Evolutionary conservation across 2,797 vertebrate genomes (phyloP).

Genomic region (Enteromius afrohamiltoni): DNA sequence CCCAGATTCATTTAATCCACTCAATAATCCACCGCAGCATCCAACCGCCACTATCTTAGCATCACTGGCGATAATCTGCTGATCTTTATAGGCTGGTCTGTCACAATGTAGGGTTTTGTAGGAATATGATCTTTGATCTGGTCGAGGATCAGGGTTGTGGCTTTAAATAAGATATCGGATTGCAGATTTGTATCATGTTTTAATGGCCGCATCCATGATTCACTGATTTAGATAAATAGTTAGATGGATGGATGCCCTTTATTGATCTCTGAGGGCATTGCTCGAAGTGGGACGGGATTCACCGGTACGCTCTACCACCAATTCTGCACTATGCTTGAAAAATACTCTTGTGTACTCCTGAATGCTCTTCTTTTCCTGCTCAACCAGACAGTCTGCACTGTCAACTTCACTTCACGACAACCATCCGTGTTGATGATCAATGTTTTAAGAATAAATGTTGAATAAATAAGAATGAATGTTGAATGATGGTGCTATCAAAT

Average conservation of each 20-base stretch:
- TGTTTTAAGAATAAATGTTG: neutral
- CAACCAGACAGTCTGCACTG: neutral
- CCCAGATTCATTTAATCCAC: conserved; percentile 52
- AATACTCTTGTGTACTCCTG: neutral
- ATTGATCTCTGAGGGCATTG: conserved; percentile 2
- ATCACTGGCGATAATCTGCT: conserved; percentile 46
- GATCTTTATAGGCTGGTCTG: conserved; percentile 32
- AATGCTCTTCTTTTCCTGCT: neutral
- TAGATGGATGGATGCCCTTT: conserved; percentile 20
- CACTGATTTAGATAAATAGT: neutral
- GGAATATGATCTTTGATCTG: conserved; percentile 34
- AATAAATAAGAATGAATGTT: neutral
- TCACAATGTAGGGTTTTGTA: conserved; percentile 34
- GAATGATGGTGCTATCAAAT: neutral
- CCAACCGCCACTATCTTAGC: conserved; percentile 39
- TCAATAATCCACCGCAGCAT: conserved; percentile 48
- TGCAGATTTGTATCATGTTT: conserved; percentile 35
- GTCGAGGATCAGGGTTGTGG: conserved; percentile 26
- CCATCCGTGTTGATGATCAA: neutral
- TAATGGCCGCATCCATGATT: conserved; percentile 26
- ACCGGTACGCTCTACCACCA: neutral
- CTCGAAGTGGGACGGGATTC: neutral
- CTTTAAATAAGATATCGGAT: conserved; percentile 34
- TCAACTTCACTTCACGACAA: neutral
- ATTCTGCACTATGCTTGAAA: neutral